Base-by-base conservation (phyloP, 1,140 invertebrate genomes). In the Luehdorfia chinensis region DNA sequence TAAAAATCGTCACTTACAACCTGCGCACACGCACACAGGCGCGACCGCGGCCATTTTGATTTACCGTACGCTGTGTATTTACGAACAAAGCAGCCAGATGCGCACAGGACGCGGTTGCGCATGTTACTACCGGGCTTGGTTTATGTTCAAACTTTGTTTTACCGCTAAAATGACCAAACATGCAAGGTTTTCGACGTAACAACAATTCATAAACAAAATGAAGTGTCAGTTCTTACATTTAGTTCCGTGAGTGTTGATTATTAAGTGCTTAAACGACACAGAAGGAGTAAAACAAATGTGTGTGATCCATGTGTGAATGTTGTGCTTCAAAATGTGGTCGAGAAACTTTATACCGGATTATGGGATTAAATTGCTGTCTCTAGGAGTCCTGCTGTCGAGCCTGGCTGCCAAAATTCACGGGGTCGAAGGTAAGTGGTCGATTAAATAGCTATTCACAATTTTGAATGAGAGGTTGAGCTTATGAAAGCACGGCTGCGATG, bases 301-400 rank as follows among this genome's bases (percentile, higher is more conserved):
- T 80, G 77, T 80, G 75, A 72, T 83, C 71, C 75, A 80, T 83
- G 77, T 84, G 79, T 86, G 78, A 84, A 81, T 85, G 72, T 85
- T 79, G 76, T 85, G 81, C 62, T 75, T 66, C 77, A 84, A 79
- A 75, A 86, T 84, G 83, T 84, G 83, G 81, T 85, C 81, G 63
- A 85, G 81, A 76, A 83, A 86, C 83, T 86, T 81, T 84, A 75
- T 76, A 80, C 81, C 81, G 79, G 81, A 84, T 81, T 85, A 85
- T 81, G 81, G 79, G 77, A 81, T 85, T 84, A 71, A 59, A 68
- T 69, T 81, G 64, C 58, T 84, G 60, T 66, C 69, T 45, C 50
- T 73, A 34, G 62, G 65, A 39, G 65, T 85, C 9, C 8, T 84
- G 62, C 56, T 80, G 62, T 61, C 66, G 46, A 74, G 70, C 19